These are phyloP conservation scores for Ceraclea dissimilis DNA, from an alignment of 2,888 invertebrate genomes.

Conservation along the genomic window DNA sequence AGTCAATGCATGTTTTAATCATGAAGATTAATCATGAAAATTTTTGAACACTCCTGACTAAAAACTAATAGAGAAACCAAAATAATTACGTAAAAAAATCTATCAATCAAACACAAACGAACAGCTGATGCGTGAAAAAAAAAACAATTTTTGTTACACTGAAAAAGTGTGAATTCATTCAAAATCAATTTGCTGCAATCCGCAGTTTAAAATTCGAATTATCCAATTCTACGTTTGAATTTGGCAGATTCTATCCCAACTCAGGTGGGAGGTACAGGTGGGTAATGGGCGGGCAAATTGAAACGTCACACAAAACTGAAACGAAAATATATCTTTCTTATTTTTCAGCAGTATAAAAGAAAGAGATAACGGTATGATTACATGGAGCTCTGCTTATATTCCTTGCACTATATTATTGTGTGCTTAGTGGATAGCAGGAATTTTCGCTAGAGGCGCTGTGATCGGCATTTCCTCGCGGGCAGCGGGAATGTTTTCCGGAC, in stretches of 20 bases:
- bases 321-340: not conserved
- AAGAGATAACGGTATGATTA: not conserved
- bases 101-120: too few species aligned
- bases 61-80: too few species aligned
- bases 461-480: conserved; percentile 10
- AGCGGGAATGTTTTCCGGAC: conserved; percentile 17
- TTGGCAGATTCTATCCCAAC: conserved; percentile 6
- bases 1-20: too few species aligned
- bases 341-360: not conserved
- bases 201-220: conserved; percentile 11
- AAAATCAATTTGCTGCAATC: too few species aligned
- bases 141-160: too few species aligned
- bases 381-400: not conserved
- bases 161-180: too few species aligned
- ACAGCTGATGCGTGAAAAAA: too few species aligned
- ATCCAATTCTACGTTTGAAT: not conserved
- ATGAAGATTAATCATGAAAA: too few species aligned
- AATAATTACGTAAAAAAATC: too few species aligned
- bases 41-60: too few species aligned
- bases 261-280: conserved; percentile 23
- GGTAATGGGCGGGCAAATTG: conserved; percentile 19
- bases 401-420: too few species aligned
- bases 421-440: conserved; percentile 4
- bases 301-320: not conserved
- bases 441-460: conserved; percentile 14